Evolutionary conservation across 2,888 invertebrate species (phyloP).

Genomic region (Orthosia gothica): DNA sequence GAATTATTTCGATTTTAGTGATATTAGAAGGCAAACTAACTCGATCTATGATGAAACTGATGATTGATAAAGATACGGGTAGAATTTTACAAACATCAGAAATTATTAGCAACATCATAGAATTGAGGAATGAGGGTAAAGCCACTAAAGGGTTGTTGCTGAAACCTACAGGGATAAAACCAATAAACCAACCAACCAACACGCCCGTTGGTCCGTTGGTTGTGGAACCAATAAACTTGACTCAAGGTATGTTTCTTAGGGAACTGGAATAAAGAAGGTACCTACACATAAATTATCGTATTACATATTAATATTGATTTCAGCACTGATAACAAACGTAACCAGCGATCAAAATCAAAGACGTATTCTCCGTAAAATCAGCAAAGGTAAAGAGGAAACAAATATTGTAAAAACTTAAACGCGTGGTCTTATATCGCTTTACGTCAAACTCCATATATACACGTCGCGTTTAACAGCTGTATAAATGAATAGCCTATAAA

Average conservation of each 20-base stretch:
- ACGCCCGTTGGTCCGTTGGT: neutral
- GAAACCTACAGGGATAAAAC: neutral
- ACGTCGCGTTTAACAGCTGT: neutral
- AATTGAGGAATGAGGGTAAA: constrained; percentile 1
- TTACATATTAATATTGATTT: neutral
- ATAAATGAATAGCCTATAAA: neutral
- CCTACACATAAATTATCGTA: neutral
- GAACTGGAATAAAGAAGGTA: neutral
- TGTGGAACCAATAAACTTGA: neutral
- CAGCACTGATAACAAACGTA: constrained; percentile 1
- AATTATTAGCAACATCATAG: constrained; percentile 26
- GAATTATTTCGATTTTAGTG: constrained; percentile 27
- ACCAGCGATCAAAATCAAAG: neutral
- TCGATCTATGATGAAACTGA: constrained; percentile 19
- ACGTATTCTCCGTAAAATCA: neutral
- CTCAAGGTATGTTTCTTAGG: constrained; percentile 6
- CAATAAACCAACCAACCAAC: too few relatives aligned
- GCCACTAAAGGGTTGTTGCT: neutral
- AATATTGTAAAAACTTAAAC: neutral
- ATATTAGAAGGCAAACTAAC: constrained; percentile 17
- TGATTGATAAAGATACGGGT: constrained; percentile 22
- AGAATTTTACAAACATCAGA: constrained; percentile 17
- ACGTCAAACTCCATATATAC: neutral
- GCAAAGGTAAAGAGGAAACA: constrained; percentile 24
- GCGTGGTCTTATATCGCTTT: neutral